A percentile compares a stretch with the other conserved stretches of the same genome.
phyloP scores from a whole-genome alignment of 2,888 invertebrate genomes.

The Noctua pronuba region DNA sequence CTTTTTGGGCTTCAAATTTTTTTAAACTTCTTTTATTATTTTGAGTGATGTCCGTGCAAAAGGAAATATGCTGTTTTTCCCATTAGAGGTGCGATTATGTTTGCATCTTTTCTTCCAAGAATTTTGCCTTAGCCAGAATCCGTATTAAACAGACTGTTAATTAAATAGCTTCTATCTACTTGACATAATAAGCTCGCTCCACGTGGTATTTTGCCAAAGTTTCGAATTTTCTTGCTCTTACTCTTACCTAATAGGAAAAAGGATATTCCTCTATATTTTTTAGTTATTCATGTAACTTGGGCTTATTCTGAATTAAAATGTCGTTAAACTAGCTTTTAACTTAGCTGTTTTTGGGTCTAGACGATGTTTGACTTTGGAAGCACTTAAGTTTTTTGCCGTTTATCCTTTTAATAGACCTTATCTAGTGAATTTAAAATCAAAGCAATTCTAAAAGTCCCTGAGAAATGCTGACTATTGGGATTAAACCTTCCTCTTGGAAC shows the following conservation, averaged over 20 bases:
- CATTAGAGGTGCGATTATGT: background rate
- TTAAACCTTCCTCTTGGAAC: background rate
- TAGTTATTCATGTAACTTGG: background rate
- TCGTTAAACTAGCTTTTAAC: background rate
- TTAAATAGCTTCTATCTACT: background rate
- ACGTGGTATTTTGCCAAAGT: background rate
- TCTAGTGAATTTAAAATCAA: background rate
- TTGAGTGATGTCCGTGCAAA: constrained; percentile 7
- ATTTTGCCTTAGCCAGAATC: background rate
- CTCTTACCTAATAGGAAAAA: background rate
- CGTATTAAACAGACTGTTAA: constrained; percentile 3
- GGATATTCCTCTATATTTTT: too few species aligned
- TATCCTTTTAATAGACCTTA: background rate
- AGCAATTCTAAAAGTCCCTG: background rate
- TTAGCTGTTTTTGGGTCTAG: background rate
- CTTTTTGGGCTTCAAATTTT: background rate
- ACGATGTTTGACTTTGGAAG: too few species aligned
- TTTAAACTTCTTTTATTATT: constrained; percentile 25
- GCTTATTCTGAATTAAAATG: background rate
- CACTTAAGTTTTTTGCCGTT: background rate
- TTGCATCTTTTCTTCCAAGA: background rate
- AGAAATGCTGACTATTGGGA: background rate
- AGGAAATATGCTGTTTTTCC: background rate
- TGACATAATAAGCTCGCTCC: background rate
- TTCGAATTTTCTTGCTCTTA: background rate